These are phyloP conservation scores for Chascanopsetta lugubris DNA, from an alignment of 2,113 vertebrate genomes.

Conservation along the genomic window DNA sequence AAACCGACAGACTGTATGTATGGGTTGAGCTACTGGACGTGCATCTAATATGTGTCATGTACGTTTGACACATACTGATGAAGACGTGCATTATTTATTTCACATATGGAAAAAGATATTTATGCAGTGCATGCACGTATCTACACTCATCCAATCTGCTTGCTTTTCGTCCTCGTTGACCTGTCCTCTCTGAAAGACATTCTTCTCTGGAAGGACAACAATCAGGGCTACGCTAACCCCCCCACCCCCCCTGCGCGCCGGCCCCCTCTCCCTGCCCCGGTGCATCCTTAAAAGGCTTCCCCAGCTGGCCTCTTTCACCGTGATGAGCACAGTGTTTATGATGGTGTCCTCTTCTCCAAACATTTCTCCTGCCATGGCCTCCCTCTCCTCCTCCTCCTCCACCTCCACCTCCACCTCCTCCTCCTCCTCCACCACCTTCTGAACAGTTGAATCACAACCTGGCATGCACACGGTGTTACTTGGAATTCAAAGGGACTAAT, in stretches of 20 bases:
- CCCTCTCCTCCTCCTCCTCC: background rate
- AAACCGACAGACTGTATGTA: too few species aligned
- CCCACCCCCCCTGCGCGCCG: too few species aligned
- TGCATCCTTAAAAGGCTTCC: conserved; percentile 74
- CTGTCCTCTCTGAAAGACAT: conserved; percentile 30
- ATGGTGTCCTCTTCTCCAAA: conserved; percentile 72
- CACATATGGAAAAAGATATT: too few species aligned
- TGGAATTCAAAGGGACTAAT: conserved; percentile 1
- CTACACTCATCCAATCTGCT: background rate
- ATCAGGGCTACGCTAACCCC: conserved; percentile 20
- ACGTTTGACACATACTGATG: too few species aligned
- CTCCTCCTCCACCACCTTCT: too few species aligned
- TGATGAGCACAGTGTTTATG: conserved; percentile 77
- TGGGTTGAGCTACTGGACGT: too few species aligned
- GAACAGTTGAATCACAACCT: conserved; percentile 6
- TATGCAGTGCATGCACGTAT: too few species aligned
- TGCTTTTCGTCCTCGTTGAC: conserved; percentile 14
- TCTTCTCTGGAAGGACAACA: conserved; percentile 45
- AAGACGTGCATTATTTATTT: too few species aligned
- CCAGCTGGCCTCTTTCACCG: conserved; percentile 68
- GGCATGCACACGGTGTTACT: conserved; percentile 3
- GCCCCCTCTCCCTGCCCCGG: conserved; percentile 3
- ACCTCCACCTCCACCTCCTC: too few species aligned
- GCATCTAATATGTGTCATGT: too few species aligned
- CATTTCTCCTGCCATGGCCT: conserved; percentile 51